Percentiles rank a stretch among this genome's conserved stretches.
Conservation (phyloP, 1,140 invertebrate genomes). For the Eueides isabella region DNA sequence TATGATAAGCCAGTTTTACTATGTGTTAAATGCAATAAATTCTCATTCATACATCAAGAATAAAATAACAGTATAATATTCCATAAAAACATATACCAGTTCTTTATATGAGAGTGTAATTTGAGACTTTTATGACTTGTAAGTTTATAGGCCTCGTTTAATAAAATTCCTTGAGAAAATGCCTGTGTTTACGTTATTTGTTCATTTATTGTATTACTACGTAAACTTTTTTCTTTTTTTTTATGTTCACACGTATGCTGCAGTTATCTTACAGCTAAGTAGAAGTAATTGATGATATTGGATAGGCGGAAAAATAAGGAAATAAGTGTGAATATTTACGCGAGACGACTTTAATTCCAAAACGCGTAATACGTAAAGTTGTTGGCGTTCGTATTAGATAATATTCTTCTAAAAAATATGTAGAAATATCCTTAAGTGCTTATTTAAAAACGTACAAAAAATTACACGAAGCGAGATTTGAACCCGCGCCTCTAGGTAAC, state of each 20-base stretch:
- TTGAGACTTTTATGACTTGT: background rate
- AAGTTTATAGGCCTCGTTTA: background rate
- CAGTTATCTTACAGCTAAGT: background rate
- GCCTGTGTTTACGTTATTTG: background rate
- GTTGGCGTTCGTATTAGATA: no score
- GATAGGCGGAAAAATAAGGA: no score
- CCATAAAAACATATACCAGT: background rate
- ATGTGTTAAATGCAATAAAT: background rate
- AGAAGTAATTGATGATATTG: no score
- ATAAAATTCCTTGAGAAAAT: background rate
- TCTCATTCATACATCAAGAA: background rate
- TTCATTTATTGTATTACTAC: background rate
- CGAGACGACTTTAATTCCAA: no score
- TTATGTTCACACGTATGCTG: background rate
- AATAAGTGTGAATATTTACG: no score
- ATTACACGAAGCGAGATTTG: no score
- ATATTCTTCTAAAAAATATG: no score
- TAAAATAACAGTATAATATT: background rate
- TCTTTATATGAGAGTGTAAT: constrained; percentile 7
- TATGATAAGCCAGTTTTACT: background rate
- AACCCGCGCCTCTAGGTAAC: no score
- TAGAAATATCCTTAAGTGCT: no score
- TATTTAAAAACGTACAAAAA: no score
- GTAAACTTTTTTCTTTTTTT: background rate
- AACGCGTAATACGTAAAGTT: no score